Base-by-base conservation (phyloP, 2,113 vertebrate species). In the Ciconia stormi region DNA sequence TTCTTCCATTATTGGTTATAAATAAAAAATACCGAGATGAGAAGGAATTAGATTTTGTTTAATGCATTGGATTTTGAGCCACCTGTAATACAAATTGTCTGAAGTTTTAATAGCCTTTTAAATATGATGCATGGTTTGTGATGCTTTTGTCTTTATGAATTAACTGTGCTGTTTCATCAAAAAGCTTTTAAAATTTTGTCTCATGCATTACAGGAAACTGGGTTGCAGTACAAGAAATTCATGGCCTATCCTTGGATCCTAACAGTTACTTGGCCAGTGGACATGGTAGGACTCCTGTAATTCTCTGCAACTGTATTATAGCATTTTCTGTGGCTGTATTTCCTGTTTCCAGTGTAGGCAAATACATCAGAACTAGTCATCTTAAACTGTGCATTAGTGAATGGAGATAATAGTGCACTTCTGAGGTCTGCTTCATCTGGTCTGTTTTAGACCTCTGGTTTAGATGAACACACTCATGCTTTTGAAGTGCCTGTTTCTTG, bases 211-310 rank as follows among this genome's bases (percentile, higher is more conserved):
- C 90, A 99, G 99, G 98, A 97, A 59, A 97, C 98, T 3, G 98
- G 99, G 36, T 96, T 99, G 96, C 99, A 99, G 96, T 99, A 98
- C 84, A 99, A 99, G 97, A 99, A 98, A 96, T 99, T 99, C 85
- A 94, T 99, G 96, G 99, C 98, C 29, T 99, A 99, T 94, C 99
- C 99, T 5, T 99, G 99, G 99, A 99, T 99, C 97, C 97, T 99
- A 89, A 99, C 99, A 16, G 98, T 99, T 96, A 99, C 99, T 2
- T 99, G 99, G 99, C 99, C 99, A 0, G 97, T 99, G 95, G 98
- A 99, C 77, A 97, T 97, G 96, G 99, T 99, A 98, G 96, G 78
- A 11, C 30, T 83, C 22, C 56, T 27, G 12, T 36, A 25, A 6
- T 74, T 93, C 25, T 50, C 34, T 23, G 21, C 11, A 71, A 6